Percentiles rank a stretch among this genome's conserved stretches.
Conservation (phyloP, 2,113 vertebrate species). For the Lampris megalopsis region DNA sequence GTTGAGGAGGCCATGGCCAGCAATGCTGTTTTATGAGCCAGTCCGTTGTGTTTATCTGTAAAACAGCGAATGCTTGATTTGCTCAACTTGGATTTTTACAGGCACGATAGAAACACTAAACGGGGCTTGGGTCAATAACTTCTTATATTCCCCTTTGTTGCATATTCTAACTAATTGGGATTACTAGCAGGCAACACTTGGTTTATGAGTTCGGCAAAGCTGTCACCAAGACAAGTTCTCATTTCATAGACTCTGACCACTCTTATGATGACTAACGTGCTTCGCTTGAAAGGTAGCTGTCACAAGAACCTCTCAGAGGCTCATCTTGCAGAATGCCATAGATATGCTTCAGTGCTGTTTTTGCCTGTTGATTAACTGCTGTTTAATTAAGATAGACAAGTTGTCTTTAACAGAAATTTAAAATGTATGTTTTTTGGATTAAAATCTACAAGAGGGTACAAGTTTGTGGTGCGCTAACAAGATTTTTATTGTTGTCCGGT, state of each 20-base stretch:
- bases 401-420: too few relatives aligned
- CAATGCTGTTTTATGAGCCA: conserved; percentile 1
- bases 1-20: not conserved
- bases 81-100: not conserved
- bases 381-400: too few relatives aligned
- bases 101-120: conserved; percentile 2
- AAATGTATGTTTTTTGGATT: too few relatives aligned
- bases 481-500: not conserved
- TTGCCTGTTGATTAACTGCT: too few relatives aligned
- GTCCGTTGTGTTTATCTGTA: not conserved
- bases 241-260: conserved; percentile 1
- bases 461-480: too few relatives aligned
- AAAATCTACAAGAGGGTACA: too few relatives aligned
- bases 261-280: too few relatives aligned
- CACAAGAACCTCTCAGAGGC: too few relatives aligned
- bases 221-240: not conserved
- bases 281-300: too few relatives aligned
- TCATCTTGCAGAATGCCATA: too few relatives aligned
- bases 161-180: conserved; percentile 3
- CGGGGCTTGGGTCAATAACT: not conserved
- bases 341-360: too few relatives aligned
- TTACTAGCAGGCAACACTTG: conserved; percentile 8
- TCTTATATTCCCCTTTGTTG: not conserved
- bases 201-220: not conserved
- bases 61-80: conserved; percentile 6